Conservation (phyloP, 2,888 invertebrate species). For the Saturnia pavonia region DNA sequence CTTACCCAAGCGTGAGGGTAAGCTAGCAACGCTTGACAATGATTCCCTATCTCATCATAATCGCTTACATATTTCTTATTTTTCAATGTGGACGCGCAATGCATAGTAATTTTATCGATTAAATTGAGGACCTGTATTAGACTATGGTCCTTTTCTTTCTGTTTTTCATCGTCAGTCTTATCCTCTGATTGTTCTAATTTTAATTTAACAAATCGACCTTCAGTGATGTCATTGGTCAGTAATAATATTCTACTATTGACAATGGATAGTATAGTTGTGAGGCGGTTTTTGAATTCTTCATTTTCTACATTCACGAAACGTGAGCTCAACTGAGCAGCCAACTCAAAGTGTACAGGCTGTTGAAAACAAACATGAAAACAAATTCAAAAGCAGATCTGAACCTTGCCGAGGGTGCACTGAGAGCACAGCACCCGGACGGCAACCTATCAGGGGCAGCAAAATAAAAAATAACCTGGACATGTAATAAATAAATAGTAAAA, state of each 20-base stretch:
- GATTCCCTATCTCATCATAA: conserved; percentile 83
- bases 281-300: conserved; percentile 84
- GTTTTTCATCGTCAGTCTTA: conserved; percentile 80
- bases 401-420: too few species aligned
- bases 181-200: conserved; percentile 62
- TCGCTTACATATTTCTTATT: conserved; percentile 67
- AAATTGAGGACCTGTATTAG: conserved; percentile 88
- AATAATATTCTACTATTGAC: conserved; percentile 78
- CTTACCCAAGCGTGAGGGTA: conserved; percentile 95
- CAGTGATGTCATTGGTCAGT: conserved; percentile 70
- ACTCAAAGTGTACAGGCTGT: conserved; percentile 85
- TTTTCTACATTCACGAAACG: conserved; percentile 90
- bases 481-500: too few species aligned
- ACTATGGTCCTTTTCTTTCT: conserved; percentile 87
- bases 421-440: too few species aligned
- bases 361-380: conserved; percentile 20
- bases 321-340: conserved; percentile 90
- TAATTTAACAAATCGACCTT: conserved; percentile 83
- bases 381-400: too few species aligned
- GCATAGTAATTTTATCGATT: conserved; percentile 84
- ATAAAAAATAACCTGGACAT: too few species aligned
- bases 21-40: conserved; percentile 86
- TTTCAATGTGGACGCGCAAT: conserved; percentile 83
- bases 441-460: too few species aligned
- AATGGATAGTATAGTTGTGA: conserved; percentile 83